Base-by-base conservation (phyloP, 2,113 vertebrate species). In the Cranoglanis bouderius region DNA sequence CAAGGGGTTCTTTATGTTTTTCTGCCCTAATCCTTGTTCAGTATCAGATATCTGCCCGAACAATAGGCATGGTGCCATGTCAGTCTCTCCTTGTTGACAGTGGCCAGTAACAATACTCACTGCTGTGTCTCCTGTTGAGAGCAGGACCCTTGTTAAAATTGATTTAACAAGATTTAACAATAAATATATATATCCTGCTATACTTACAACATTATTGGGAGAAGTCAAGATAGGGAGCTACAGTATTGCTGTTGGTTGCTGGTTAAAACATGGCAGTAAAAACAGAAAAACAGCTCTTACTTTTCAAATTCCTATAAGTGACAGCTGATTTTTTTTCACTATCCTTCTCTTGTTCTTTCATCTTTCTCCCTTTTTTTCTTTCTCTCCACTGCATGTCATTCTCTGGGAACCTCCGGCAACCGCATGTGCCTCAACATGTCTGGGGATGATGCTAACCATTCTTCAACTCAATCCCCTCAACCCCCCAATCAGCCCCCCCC, bases 361-460 rank as follows among this genome's bases (percentile, higher is more conserved):
- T 32, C 90, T 89, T 87, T 91, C 70, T 24, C 51, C 84, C 32
- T 53, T 55, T 78, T 84, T 88, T 87, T 87, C 55, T 80, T 81
- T 90, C 78, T 89, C 88, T 88, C 55, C 14, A 21, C 85, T 89
- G 86, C 88, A 89, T 90, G 88, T 89, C 87, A 91, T 90, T 88
- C 85, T 70, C 87, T 84, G 85, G 85, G 85, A 90, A 88, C 84
- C 90, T 88, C 85, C 90, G 86, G 90, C 78, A 89, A 90, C 75
- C 87, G 89, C 91, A 94, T 93, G 92, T 94, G 94, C 94, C 94
- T 92, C 89, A 91, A 94, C 94, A 93, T 3, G 94, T 87, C 92
- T 88, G 85, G 91, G 89, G 91, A 93, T 90, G 91, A 85, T 89
- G 90, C 91, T 90, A 91, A 90, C 90, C 84, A 70, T 46, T 89